Conservation (phyloP, 2,888 invertebrate species). For the Mimumesa dahlbomi region DNA sequence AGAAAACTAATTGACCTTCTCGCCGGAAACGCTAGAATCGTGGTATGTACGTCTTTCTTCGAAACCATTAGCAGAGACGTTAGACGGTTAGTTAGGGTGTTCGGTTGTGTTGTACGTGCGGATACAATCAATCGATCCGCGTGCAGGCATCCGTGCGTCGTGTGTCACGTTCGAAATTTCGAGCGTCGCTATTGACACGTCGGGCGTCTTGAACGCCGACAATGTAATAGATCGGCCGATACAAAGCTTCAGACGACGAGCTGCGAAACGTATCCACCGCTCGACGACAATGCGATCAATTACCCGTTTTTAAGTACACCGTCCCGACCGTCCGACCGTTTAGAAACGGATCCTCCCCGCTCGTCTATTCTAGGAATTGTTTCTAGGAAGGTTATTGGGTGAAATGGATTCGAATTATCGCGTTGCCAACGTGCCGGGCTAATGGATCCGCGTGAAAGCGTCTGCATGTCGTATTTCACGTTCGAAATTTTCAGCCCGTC, state of each 20-base stretch:
- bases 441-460: too few relatives aligned
- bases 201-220: conserved; percentile 21
- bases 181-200: conserved; percentile 34
- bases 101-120: too few relatives aligned
- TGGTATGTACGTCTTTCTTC: neutral
- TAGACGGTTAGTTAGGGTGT: too few relatives aligned
- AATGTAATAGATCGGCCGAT: conserved; percentile 41
- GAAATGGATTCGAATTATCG: too few relatives aligned
- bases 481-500: too few relatives aligned
- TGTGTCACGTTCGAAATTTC: conserved; percentile 37
- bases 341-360: too few relatives aligned
- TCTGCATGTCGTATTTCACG: too few relatives aligned
- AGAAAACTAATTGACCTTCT: conserved; percentile 35
- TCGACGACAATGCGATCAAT: conserved; percentile 35
- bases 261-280: conserved; percentile 1
- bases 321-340: conserved; percentile 1
- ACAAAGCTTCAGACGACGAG: neutral
- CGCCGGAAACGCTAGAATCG: neutral
- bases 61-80: too few relatives aligned
- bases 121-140: conserved; percentile 16
- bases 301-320: conserved; percentile 35
- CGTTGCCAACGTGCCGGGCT: too few relatives aligned
- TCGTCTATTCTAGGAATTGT: too few relatives aligned
- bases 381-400: too few relatives aligned
- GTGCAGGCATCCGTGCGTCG: conserved; percentile 17